Base-by-base conservation (phyloP, 1,140 invertebrate genomes). In the Pinna nobilis region DNA sequence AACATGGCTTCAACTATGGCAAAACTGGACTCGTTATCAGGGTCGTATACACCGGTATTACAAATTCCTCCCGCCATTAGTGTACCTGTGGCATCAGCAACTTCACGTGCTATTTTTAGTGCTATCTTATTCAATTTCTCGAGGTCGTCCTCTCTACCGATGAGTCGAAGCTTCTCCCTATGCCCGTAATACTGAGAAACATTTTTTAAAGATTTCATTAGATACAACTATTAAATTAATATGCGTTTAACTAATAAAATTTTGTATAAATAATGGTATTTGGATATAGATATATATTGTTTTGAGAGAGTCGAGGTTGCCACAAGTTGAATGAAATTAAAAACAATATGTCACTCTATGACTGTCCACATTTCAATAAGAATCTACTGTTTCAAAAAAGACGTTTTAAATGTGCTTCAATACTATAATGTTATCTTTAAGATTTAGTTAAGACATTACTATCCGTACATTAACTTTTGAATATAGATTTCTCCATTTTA, bases 1-100 rank as follows among this genome's bases (percentile, higher is more conserved):
- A 83, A 85, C 72, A 85, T 83, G 0, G 44, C 47, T 39, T 65
- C 77, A 11, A 65, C 63, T n/a, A 50, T 55, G 25, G 41, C 74
- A 41, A 75, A 60, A 3, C 78, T 64, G 6, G 67, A 41, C 7
- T 49, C 44, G 33, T 86, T 61, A 18, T 73, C 72, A 0, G 77
- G 76, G 28, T 81, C 73, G 32, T 80, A 87, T 2, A 83, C 33
- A 0, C 74, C 76, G 1, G 79, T 84, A 63, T 88, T 87, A 51
- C 79, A 83, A 13, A 88, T 57, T 20, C 78, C 77, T 20, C 84
- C 87, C 1, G 87, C 87, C 72, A 87, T 81, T 15, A 88, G 70
- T 25, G 74, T 85, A 15, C 78, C 83, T 23, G 77, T 79, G 23
- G 71, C 69, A 30, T 77, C 63, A 5, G 87, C 86, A 13, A 88